Base-by-base conservation (phyloP, 2,113 vertebrate species). In the Cavia porcellus region DNA sequence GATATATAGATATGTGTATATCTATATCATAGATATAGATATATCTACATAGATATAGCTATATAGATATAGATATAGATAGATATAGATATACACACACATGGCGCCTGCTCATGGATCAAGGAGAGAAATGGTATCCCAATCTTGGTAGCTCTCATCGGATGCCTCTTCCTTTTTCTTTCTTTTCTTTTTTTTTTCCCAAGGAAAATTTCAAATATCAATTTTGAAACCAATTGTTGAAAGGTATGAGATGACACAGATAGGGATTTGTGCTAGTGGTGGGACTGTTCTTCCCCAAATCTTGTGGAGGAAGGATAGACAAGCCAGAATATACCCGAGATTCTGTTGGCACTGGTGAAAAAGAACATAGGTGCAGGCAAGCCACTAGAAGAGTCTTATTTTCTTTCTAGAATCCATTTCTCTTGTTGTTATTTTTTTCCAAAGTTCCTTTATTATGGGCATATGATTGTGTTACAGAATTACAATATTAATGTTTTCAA, bases 101-200 rank as follows among this genome's bases (percentile, higher is more conserved):
- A 82, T 0, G 24, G 52, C n/a, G 28, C 2, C 13, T 25, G 81
- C 12, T 9, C 9, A n/a, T n/a, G 5, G 15, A 55, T 15, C 1
- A 4, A 68, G 38, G 28, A 38, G 7, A 1, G 3, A 66, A 50
- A 70, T 38, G 30, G 17, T 42, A 84, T 32, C 30, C 10, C 45
- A 70, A 9, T 12, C 19, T 81, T n/a, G 70, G 22, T 13, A 68
- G n/a, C 55, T 52, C 20, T 28, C 5, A 57, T 86, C 57, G 52
- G 45, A 82, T 5, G 14, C 75, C 17, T 72, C 32, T 77, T 66
- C 9, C 50, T 52, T 52, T 52, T 64, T 25, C 72, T 80, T 20
- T 19, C 28, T 68, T 38, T 4, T 38, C 57, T 84, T 35, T 68
- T 30, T 15, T 68, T 57, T 87, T 25, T 38, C 22, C 35, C 47